A percentile compares a stretch with the other conserved stretches of the same genome.
Conservation (phyloP, 2,888 invertebrate genomes). For the Limenitis arthemis region DNA sequence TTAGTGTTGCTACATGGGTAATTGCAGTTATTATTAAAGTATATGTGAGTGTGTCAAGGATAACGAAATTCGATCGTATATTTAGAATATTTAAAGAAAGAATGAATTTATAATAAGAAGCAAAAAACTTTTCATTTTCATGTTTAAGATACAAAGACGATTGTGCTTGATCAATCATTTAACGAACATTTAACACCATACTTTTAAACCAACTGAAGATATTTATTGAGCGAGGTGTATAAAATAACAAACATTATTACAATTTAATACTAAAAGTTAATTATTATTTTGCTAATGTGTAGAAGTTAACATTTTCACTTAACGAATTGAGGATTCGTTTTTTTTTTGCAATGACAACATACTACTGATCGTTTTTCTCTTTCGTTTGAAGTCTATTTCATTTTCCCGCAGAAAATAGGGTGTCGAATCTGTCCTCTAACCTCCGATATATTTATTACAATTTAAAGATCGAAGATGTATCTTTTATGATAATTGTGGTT, state of each 20-base stretch:
- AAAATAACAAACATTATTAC: too few species aligned
- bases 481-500: slow-evolving; percentile 80
- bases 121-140: too few species aligned
- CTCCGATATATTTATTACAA: slow-evolving; percentile 68
- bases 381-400: slow-evolving; percentile 65
- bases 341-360: slow-evolving; percentile 55
- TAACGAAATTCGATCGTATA: not conserved
- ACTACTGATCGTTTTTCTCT: slow-evolving; percentile 52
- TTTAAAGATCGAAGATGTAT: slow-evolving; percentile 74
- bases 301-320: too few species aligned
- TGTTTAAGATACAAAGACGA: too few species aligned
- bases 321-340: slow-evolving; percentile 6
- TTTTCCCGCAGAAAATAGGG: slow-evolving; percentile 73
- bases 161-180: too few species aligned
- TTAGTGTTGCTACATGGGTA: slow-evolving; percentile 13
- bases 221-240: too few species aligned
- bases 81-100: too few species aligned
- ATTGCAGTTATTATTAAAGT: not conserved
- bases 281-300: too few species aligned
- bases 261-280: too few species aligned
- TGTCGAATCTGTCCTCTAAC: slow-evolving; percentile 72
- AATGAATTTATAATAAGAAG: too few species aligned
- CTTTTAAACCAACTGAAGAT: too few species aligned
- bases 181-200: too few species aligned
- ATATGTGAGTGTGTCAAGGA: not conserved